Conservation (phyloP, 2,888 invertebrate species). For the Molorchus minor region DNA sequence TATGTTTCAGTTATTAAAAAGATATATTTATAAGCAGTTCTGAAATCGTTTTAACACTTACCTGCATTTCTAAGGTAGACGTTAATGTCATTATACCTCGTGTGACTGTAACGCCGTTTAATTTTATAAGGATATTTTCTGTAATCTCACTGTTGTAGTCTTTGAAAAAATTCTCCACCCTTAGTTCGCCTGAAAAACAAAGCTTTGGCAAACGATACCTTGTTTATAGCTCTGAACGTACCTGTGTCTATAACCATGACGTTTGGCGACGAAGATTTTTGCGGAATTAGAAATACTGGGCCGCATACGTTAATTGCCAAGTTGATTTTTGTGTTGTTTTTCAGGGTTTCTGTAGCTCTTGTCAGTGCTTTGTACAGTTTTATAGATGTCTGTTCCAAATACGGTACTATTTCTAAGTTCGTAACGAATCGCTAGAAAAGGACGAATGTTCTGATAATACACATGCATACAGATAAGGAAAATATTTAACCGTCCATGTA, state of each 20-base stretch:
- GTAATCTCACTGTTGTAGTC: constrained; percentile 65
- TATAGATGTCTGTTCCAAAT: constrained; percentile 46
- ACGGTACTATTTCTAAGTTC: constrained; percentile 57
- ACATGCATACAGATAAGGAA: too few relatives aligned
- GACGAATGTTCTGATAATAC: too few relatives aligned
- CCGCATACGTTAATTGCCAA: constrained; percentile 66
- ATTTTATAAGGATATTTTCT: constrained; percentile 76
- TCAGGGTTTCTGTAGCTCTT: constrained; percentile 57
- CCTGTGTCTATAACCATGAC: constrained; percentile 79
- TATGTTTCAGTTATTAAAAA: too few relatives aligned
- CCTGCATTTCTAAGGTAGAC: constrained; percentile 78
- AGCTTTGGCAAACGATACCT: not conserved
- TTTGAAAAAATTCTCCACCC: constrained; percentile 80
- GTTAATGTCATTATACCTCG: constrained; percentile 78
- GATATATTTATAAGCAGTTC: too few relatives aligned
- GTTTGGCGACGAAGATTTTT: constrained; percentile 81
- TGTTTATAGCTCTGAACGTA: too few relatives aligned
- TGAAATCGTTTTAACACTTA: constrained; percentile 53
- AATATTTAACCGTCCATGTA: too few relatives aligned
- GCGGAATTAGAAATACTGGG: constrained; percentile 79
- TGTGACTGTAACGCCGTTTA: constrained; percentile 74
- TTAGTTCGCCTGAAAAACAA: constrained; percentile 71
- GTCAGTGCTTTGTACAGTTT: constrained; percentile 44
- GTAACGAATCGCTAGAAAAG: constrained; percentile 56
- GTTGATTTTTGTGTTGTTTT: constrained; percentile 57